These are phyloP conservation scores for Dryobotodes eremita DNA, from an alignment of 2,888 invertebrate genomes.

Conservation along the genomic window DNA sequence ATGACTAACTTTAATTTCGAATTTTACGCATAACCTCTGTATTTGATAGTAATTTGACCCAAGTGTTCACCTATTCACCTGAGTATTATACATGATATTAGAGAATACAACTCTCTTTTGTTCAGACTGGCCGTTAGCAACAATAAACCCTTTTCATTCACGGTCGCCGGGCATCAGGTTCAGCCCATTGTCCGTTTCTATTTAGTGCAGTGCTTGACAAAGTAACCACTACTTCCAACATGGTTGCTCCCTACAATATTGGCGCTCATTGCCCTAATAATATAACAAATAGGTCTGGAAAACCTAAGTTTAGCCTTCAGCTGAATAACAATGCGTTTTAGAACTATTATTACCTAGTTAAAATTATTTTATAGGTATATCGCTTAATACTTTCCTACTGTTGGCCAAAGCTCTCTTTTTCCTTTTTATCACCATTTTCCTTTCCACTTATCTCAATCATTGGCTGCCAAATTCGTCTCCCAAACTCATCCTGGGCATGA, in stretches of 20 bases:
- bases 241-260: neutral
- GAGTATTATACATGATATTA: constrained; percentile 17
- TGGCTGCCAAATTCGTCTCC: too few relatives aligned
- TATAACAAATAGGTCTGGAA: neutral
- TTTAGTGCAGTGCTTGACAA: constrained; percentile 29
- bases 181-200: constrained; percentile 46
- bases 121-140: constrained; percentile 32
- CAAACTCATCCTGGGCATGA: neutral
- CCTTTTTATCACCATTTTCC: neutral
- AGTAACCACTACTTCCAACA: constrained; percentile 36
- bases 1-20: neutral
- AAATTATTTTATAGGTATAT: constrained; percentile 5
- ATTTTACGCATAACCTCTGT: neutral
- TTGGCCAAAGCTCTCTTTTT: neutral
- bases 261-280: constrained; percentile 10
- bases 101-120: constrained; percentile 38
- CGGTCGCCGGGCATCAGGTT: constrained; percentile 49
- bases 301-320: neutral
- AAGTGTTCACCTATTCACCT: neutral
- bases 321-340: neutral
- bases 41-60: constrained; percentile 1
- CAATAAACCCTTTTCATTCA: constrained; percentile 48
- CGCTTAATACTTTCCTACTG: neutral
- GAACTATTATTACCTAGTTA: neutral
- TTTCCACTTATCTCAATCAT: too few relatives aligned